Base-by-base conservation (phyloP, 2,797 vertebrate species). In the Anniella stebbinsi region DNA sequence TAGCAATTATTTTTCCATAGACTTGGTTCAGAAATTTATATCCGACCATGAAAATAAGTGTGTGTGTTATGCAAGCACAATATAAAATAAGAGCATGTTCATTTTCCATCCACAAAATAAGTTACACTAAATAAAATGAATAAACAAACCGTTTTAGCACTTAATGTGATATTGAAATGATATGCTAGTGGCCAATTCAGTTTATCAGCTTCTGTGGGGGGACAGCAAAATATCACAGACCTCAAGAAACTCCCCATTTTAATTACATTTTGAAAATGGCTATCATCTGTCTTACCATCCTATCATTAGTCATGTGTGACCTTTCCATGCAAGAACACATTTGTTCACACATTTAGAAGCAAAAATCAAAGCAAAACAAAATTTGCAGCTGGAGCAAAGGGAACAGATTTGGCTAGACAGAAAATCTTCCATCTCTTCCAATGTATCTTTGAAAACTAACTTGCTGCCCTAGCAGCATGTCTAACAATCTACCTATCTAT, bases 191-290 rank as follows among this genome's bases (percentile, higher is more conserved):
- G 30, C 72, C 88, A 93, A 90, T 86, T 89, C 1, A 84, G 7
- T 60, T 93, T 89, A 88, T 88, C 67, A 86, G 45, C 76, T 86
- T 81, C 83, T 57, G 21, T 77, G 41, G 69, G 38, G 72, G 76
- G 88, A 82, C 85, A 73, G 72, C 89, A 51, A 95, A 92, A 93
- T 80, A 73, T 25, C 78, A 88, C 23, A 48, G 69, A 21, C 33
- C 73, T 90, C 84, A n/a, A 92, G 73, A 92, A 92, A 84, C 28
- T 76, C 48, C 36, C 30, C 18, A 78, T 81, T 84, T 87, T 92
- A 92, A 93, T 93, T 78, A 84, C 2, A 80, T 87, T 93, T 95
- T 87, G 2, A 76, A 91, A 63, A 48, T 75, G 45, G 0, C 0
- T 86, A 90, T 80, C 86, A 91, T 90, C 1, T 0, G n/a, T 86